These are phyloP conservation scores for Drosophila greeni DNA, from an alignment of 2,888 invertebrate species.

Conservation along the genomic window DNA sequence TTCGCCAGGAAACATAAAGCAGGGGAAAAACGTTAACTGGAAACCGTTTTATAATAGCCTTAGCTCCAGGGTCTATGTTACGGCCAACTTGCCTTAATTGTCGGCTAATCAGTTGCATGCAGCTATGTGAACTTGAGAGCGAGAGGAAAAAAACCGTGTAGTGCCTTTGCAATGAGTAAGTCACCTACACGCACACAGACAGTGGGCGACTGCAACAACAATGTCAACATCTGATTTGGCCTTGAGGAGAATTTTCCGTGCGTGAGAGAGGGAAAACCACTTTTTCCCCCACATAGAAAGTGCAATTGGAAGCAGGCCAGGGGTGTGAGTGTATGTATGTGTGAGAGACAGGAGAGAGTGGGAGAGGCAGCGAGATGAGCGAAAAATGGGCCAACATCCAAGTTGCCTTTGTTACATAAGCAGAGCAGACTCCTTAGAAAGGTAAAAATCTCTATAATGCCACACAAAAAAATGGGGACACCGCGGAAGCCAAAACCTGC, in stretches of 20 bases:
- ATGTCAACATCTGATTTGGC: slow-evolving; percentile 49
- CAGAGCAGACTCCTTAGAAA: slow-evolving; percentile 38
- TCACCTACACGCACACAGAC: slow-evolving; percentile 33
- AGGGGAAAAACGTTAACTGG: slow-evolving; percentile 11
- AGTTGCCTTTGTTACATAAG: slow-evolving; percentile 59
- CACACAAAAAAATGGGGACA: slow-evolving; percentile 4
- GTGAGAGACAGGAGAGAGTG: slow-evolving; percentile 18
- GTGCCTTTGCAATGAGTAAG: slow-evolving; percentile 39
- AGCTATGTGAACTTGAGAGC: slow-evolving; percentile 47
- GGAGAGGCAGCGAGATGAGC: slow-evolving; percentile 40
- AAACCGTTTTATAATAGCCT: slow-evolving; percentile 16
- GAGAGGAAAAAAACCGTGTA: background rate
- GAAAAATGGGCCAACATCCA: slow-evolving; percentile 44
- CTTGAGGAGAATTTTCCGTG: slow-evolving; percentile 53
- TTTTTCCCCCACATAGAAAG: slow-evolving; percentile 52
- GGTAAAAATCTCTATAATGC: slow-evolving; percentile 12
- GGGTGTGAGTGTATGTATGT: slow-evolving; percentile 8
- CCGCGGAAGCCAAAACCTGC: slow-evolving; percentile 36
- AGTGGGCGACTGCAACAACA: slow-evolving; percentile 41
- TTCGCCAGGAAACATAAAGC: slow-evolving; percentile 6
- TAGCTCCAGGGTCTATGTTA: slow-evolving; percentile 51
- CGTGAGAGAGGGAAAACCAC: slow-evolving; percentile 34
- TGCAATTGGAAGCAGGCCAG: slow-evolving; percentile 67
- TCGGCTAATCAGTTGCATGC: slow-evolving; percentile 60
- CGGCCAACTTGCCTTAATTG: slow-evolving; percentile 42